phyloP scores from a whole-genome alignment of 1,140 invertebrate genomes.

The Drosophila virilis region DNA sequence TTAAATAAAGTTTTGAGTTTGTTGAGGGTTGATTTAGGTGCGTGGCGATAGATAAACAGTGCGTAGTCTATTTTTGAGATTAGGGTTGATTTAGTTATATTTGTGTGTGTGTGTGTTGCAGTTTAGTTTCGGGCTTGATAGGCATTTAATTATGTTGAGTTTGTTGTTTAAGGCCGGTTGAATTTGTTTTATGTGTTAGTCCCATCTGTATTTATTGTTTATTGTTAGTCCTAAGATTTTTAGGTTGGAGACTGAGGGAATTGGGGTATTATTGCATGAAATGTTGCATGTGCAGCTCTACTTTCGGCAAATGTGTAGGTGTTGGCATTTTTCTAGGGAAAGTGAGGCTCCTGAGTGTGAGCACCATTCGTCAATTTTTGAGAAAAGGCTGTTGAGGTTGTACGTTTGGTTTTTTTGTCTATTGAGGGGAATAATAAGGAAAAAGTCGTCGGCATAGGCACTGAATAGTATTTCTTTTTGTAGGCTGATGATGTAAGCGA shows the following conservation, averaged over 20 bases:
- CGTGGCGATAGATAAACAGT: too few relatives aligned
- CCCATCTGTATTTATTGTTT: slow-evolving; percentile 3
- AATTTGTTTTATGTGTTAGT: neutral
- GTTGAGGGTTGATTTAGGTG: neutral
- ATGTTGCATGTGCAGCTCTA: too few relatives aligned
- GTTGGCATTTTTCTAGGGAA: too few relatives aligned
- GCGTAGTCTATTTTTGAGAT: too few relatives aligned
- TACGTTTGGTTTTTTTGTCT: neutral
- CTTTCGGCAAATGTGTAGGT: too few relatives aligned
- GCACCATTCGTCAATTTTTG: neutral
- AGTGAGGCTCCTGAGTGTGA: too few relatives aligned
- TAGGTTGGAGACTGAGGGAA: neutral
- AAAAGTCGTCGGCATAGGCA: neutral
- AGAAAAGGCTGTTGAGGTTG: neutral
- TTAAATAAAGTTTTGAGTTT: slow-evolving; percentile 5
- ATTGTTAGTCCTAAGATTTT: neutral
- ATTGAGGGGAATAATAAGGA: neutral
- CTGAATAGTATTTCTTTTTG: neutral
- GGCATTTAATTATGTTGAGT: neutral
- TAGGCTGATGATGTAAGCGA: neutral
- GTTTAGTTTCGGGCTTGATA: neutral
- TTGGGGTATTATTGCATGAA: neutral
- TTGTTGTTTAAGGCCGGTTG: neutral
- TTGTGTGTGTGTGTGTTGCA: slow-evolving; percentile 2
- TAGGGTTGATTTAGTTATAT: slow-evolving; percentile 8